These are phyloP conservation scores for Gallinago stenura DNA, from an alignment of 2,797 vertebrate species.

Conservation along the genomic window DNA sequence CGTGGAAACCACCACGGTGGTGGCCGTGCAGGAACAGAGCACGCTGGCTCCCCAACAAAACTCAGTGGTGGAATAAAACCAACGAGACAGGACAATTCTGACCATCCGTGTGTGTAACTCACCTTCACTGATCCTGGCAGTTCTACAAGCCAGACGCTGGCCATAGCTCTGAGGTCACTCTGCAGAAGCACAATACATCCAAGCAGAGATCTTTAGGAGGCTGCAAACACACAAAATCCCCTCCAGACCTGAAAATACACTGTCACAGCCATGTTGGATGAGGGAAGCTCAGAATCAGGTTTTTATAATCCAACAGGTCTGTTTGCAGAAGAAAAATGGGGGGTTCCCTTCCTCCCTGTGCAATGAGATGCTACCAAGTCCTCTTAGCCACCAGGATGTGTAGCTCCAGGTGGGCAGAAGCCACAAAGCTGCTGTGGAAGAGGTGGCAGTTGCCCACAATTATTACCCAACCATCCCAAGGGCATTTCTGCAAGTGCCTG, in stretches of 20 bases:
- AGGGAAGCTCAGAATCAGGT: neutral
- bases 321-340: neutral
- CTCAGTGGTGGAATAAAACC: neutral
- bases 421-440: rapidly evolving
- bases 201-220: neutral
- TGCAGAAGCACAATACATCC: neutral
- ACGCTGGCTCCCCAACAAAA: neutral
- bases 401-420: neutral
- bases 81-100: neutral
- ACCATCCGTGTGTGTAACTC: neutral
- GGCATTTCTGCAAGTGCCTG: neutral
- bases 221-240: neutral
- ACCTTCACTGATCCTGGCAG: neutral
- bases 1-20: rapidly evolving
- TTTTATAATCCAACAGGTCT: neutral
- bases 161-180: rapidly evolving
- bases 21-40: neutral
- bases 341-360: too few relatives aligned
- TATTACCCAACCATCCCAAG: neutral
- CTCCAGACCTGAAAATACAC: neutral
- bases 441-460: neutral
- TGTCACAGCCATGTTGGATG: neutral
- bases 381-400: rapidly evolving
- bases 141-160: rapidly evolving
- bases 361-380: neutral